Base-by-base conservation (phyloP, 2,797 vertebrate genomes). In the Gymnothorax reevesii region DNA sequence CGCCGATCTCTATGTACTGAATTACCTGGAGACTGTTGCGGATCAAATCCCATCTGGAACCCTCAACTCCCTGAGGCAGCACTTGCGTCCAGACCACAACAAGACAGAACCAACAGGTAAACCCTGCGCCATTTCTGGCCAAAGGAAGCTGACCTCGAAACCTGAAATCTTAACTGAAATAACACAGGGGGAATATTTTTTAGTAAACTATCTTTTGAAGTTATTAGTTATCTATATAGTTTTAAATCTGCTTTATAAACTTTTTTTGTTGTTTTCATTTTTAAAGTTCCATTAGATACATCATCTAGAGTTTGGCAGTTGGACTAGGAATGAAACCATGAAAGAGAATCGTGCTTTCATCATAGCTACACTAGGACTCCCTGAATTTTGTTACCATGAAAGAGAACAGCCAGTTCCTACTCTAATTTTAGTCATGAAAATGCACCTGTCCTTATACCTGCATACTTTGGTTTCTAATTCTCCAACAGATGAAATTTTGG, bases 1-100 rank as follows among this genome's bases (percentile, higher is more conserved):
- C 0, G 95, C 95, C 0, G 98, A 98, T 59, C 92, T 90, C 0
- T 96, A 96, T 1, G 98, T 98, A 54, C 91, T 98, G 73, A 97
- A 93, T 3, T 98, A 97, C 87, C 92, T 99, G 91, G 96, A 98
- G 91, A 95, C 91, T 73, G 92, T 95, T 0, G 86, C 95, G 0
- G 91, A 94, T 25, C 89, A 92, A 66, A 96, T 97, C 77, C 97
- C 97, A 0, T 85, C 60, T 2, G 90, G 95, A 80, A 96, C 97
- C 0, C 90, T 99, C 59, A 89, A 94, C 2, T 97, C 97, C 13
- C 57, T 98, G 87, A 93, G 93, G 85, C 88, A 91, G 75, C 85
- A 57, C 62, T 62, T 82, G 12, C 42, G 49, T 25, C 49, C 20
- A 57, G 71, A 57, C 8, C 77, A 73, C 7, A 64, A 73, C 5